Evolutionary conservation across 1,140 invertebrate species (phyloP), one percentile per base, ranked within the genome.

Genomic region (Achatina immaculata): DNA sequence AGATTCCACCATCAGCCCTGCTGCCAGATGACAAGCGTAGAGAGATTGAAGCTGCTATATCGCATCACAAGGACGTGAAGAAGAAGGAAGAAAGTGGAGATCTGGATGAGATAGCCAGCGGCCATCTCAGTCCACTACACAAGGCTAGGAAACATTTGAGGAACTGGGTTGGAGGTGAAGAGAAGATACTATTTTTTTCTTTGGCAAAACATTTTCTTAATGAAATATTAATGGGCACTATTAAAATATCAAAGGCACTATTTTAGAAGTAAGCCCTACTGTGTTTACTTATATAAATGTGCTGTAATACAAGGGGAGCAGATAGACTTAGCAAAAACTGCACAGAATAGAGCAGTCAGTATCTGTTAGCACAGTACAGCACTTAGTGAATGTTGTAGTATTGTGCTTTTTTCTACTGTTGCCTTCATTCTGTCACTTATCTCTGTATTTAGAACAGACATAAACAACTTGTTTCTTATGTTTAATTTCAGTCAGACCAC

Each of bases 41-140:
- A 4, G n/a, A 55, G 28, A 21, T 71, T 19, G 78, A 80, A 36
- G 9, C 36, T 2, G 75, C 31, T 6, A 14, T 62, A n/a, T 58
- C 34, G 16, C 74, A 65, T 4, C 55, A 77, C 9, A 77, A 45
- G 34, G 76, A 78, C 34, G 38, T 68, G 76, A 66, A 1, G 28
- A 80, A 66, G 31, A 48, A 51, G 43, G 68, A 80, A 45, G 45
- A 72, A 11, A 48, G 65, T 43, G 31, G 24, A 62, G 74, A 62
- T 4, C 19, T 16, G 55, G 72, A 45, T 4, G 48, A 68, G 31
- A 38, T 68, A 21, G 36, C 28, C 31, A 55, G 31, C 24, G 48
- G 78, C 38, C 84, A 86, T 68, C 84, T 84, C 21, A 86, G 86
- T 80, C 85, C 87, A 65, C 83, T 87, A 62, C 80, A 82, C 48